Conservation (phyloP, 35 echinoderm and acorn worm species). For the Diadema setosum region DNA sequence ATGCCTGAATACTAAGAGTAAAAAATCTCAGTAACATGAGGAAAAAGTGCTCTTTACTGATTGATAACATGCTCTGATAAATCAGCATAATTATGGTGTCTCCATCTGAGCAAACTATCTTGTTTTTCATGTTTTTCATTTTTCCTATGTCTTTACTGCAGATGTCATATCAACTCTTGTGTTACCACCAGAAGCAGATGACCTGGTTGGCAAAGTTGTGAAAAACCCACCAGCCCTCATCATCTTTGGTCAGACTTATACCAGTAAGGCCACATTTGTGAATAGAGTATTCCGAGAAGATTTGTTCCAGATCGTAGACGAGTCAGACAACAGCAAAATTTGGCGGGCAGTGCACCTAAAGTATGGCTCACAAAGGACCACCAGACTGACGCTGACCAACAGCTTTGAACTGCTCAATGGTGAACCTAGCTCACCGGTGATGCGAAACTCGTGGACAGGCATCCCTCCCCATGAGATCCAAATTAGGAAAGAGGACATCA, state of each 20-base stretch:
- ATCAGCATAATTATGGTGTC: too few relatives aligned
- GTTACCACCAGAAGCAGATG: constrained; percentile 59
- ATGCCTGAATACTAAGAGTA: too few relatives aligned
- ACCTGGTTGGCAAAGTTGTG: constrained; percentile 38
- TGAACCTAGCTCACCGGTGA: neutral
- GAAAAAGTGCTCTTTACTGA: too few relatives aligned
- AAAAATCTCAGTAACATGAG: too few relatives aligned
- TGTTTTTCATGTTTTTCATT: neutral
- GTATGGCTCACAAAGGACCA: constrained; percentile 57
- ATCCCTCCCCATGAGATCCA: constrained; percentile 64
- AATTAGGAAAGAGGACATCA: constrained; percentile 18
- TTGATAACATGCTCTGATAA: too few relatives aligned
- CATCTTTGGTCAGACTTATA: constrained; percentile 84
- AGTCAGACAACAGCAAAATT: constrained; percentile 32
- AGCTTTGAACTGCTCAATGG: constrained; percentile 87
- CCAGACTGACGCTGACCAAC: constrained; percentile 64
- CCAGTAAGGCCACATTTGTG: constrained; percentile 71
- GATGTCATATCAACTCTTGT: constrained; percentile 54
- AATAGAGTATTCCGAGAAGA: constrained; percentile 82
- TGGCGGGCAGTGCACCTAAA: constrained; percentile 76
- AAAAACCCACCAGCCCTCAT: constrained; percentile 71
- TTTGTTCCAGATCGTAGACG: constrained; percentile 29
- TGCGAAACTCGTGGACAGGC: constrained; percentile 49
- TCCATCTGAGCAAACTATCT: too few relatives aligned
- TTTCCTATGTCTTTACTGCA: too few relatives aligned